Evolutionary conservation across 2,797 vertebrate genomes (phyloP).

Genomic region (Mormyrops attenuatus): DNA sequence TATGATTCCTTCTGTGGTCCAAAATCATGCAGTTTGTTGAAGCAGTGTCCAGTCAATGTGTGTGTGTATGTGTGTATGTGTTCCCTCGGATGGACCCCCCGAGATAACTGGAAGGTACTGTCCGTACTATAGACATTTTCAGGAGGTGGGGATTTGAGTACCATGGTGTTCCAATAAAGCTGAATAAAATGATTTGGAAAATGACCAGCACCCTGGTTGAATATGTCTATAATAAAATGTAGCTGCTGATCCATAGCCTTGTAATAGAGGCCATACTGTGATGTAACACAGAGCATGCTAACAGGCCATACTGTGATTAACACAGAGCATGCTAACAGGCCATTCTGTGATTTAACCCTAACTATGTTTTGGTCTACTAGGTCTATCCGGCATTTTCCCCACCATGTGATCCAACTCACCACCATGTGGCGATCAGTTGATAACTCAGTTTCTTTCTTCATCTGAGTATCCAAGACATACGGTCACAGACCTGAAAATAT

Average conservation of each 20-base stretch:
- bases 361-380: background rate
- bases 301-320: too few species aligned
- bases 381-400: background rate
- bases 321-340: too few species aligned
- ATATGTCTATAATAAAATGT: background rate
- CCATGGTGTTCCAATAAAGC: background rate
- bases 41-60: background rate
- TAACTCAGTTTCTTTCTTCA: background rate
- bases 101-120: background rate
- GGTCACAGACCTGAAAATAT: background rate
- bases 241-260: background rate
- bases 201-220: background rate
- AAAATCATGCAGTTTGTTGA: background rate
- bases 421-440: background rate
- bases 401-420: background rate
- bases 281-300: background rate
- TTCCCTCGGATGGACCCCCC: background rate
- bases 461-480: background rate
- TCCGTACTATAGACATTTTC: background rate
- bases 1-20: background rate
- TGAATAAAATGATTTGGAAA: background rate
- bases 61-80: background rate
- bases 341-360: background rate
- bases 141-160: background rate
- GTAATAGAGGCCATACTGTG: background rate